Conservation (phyloP, 1,140 invertebrate species). For the Linepithema humile region DNA sequence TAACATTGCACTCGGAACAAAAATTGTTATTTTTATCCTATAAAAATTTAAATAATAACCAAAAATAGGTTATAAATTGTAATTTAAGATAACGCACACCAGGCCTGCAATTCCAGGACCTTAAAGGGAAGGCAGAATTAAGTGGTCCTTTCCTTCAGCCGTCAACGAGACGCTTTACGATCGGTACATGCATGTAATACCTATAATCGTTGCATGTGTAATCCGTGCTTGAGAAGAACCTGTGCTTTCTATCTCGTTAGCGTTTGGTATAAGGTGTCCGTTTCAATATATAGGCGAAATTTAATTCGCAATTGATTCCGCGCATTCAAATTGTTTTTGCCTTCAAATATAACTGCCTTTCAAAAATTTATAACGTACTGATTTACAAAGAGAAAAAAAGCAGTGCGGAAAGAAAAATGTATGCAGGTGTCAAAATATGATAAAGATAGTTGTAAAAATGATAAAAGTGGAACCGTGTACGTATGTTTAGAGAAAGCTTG, state of each 20-base stretch:
- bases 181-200: conserved; percentile 42
- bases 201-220: conserved; percentile 56
- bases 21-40: background rate
- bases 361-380: background rate
- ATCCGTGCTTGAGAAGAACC: conserved; percentile 15
- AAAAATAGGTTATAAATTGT: background rate
- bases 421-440: background rate
- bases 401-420: background rate
- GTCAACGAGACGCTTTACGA: conserved; percentile 40
- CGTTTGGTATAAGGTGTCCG: background rate
- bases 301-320: background rate
- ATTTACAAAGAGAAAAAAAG: background rate
- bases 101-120: background rate
- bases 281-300: background rate
- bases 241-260: conserved; percentile 50
- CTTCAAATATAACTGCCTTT: too few relatives aligned
- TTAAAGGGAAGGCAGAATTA: conserved; percentile 35
- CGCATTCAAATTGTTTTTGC: too few relatives aligned
- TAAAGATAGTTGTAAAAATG: background rate
- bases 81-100: background rate
- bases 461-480: background rate
- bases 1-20: too few relatives aligned
- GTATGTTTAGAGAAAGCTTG: conserved; percentile 27
- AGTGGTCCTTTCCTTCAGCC: conserved; percentile 32
- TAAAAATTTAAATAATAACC: conserved; percentile 38